These are phyloP conservation scores for Xylocopa sonorina DNA, from an alignment of 1,140 invertebrate genomes.

Conservation along the genomic window DNA sequence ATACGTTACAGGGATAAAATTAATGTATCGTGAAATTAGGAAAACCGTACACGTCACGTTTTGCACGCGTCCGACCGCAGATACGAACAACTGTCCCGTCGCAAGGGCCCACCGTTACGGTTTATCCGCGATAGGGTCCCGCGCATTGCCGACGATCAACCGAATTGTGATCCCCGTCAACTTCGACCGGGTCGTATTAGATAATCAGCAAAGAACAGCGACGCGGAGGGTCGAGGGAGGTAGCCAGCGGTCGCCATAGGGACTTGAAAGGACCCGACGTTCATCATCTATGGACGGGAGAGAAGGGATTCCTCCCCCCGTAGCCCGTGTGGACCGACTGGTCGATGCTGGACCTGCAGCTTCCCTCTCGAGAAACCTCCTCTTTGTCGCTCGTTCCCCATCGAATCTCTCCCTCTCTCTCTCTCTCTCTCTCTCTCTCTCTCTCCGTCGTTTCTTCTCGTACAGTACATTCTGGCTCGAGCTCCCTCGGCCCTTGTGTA, in stretches of 20 bases:
- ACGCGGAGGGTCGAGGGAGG: constrained; percentile 6
- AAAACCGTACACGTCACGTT: no score
- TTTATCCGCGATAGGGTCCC: background rate
- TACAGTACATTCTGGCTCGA: background rate
- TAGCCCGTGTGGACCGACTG: constrained; percentile 14
- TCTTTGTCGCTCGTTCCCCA: constrained; percentile 35
- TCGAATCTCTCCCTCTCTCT: constrained; percentile 33
- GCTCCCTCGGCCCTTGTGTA: constrained; percentile 39
- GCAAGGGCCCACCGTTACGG: no score
- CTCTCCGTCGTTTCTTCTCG: background rate
- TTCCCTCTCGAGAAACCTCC: constrained; percentile 52
- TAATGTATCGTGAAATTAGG: no score
- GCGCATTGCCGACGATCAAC: constrained; percentile 23
- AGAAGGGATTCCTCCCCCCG: constrained; percentile 36
- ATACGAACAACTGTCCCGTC: no score
- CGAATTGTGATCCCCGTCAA: constrained; percentile 28
- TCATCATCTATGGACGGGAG: constrained; percentile 60
- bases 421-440: constrained; percentile 12
- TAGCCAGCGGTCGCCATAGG: constrained; percentile 26
- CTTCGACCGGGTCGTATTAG: constrained; percentile 53
- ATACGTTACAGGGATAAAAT: no score
- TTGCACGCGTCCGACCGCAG: no score
- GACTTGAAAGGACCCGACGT: constrained; percentile 67
- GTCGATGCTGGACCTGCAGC: constrained; percentile 53
- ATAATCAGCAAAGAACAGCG: constrained; percentile 59